Base-by-base conservation (phyloP, 2,888 invertebrate genomes). In the Aquatica leii region DNA sequence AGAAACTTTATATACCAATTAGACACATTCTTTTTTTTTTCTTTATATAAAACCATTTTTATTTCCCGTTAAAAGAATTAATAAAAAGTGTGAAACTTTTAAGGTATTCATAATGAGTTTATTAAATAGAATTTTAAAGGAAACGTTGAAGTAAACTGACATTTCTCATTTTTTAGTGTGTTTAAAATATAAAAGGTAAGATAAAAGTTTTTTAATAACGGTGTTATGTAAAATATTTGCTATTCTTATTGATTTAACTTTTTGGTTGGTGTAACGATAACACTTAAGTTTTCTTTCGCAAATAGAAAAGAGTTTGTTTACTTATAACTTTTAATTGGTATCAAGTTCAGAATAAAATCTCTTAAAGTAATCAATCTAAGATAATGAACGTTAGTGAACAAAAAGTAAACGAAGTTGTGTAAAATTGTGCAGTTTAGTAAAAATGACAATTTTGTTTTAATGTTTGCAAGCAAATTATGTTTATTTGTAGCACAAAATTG, bases 261-360 rank as follows among this genome's bases (percentile, higher is more conserved):
- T 50, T 41, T 31, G 59, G 59, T 59, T 55, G 59, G 63, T 59
- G 34, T 49, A 64, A 56, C 43, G 59, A 59, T 55, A 52, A 53
- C 55, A 43, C 24, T 56, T 50, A 31, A 52, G 59, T 58, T 54
- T 61, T 46, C 53, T 37, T 54, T 48, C 61, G 21, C 57, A 65
- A 60, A 65, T 61, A 61, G n/a, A 61, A 41, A 37, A 58, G 49
- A 50, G 49, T 49, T 51, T 61, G 58, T 57, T 62, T 58, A 54
- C 48, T 58, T 50, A 53, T 54, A 65, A 65, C 53, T 65, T 65
- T 61, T 65, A 65, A 65, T 65, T 65, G 65, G 65, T 65, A 65
- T 65, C 65, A 65, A 55, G 61, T 65, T 65, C 65, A 51, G 58
- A 62, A 65, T 57, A 65, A 65, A 61, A 62, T 61, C 58, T 58